Evolutionary conservation across 2,797 vertebrate genomes (phyloP).

Genomic region (Rhinichthys osculus): DNA sequence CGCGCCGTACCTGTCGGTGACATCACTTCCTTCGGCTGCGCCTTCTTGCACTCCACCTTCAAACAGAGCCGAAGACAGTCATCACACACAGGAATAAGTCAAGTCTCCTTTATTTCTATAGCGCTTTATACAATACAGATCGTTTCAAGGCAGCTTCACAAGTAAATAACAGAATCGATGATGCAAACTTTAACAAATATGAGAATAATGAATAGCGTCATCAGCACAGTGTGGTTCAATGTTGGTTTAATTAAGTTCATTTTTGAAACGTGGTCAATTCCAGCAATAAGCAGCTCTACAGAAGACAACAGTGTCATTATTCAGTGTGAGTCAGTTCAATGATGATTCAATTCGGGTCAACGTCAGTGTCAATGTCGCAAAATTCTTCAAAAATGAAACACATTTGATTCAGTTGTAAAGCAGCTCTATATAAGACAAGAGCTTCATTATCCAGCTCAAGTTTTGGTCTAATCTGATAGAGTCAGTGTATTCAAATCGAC

Average conservation of each 20-base stretch:
- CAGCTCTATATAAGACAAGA: neutral
- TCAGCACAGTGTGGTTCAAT: too few species aligned
- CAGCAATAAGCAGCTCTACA: too few species aligned
- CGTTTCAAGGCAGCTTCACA: neutral
- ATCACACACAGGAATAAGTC: neutral
- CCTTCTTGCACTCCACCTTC: constrained; percentile 93
- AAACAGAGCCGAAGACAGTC: neutral
- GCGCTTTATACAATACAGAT: neutral
- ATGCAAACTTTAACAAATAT: neutral
- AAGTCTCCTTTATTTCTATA: neutral
- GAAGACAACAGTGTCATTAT: neutral
- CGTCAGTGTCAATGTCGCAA: neutral
- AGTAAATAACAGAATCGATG: neutral
- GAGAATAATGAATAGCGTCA: neutral
- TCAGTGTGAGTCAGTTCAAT: neutral
- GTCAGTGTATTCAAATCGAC: neutral
- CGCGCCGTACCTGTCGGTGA: constrained; percentile 88
- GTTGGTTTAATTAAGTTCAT: neutral
- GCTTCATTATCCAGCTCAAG: neutral
- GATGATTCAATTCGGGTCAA: neutral
- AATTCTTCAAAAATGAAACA: neutral
- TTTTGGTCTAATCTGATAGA: neutral
- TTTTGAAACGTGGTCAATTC: too few species aligned
- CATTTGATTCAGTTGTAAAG: neutral
- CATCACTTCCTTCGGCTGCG: constrained; percentile 93